phyloP scores from a whole-genome alignment of 1,140 invertebrate species.

The Drosophila elegans region DNA sequence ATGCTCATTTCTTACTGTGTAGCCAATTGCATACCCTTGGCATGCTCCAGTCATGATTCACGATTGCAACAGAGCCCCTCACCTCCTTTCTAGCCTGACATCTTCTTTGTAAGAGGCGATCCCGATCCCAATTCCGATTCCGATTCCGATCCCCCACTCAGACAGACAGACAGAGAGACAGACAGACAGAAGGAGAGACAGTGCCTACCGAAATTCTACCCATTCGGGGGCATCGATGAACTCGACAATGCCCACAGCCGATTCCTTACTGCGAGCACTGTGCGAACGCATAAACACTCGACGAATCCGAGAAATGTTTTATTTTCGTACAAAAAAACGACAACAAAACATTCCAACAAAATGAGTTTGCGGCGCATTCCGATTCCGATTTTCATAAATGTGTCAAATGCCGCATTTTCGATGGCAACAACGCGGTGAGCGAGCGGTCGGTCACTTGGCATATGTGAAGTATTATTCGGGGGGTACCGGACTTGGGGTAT shows the following conservation, averaged over 20 bases:
- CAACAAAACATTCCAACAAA: conserved; percentile 81
- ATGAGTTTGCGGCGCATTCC: conserved; percentile 79
- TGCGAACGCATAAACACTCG: conserved; percentile 28
- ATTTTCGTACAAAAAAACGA: conserved; percentile 56
- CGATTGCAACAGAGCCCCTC: conserved; percentile 23
- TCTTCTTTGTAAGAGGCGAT: conserved; percentile 18
- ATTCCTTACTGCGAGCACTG: conserved; percentile 22
- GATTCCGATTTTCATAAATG: conserved; percentile 81
- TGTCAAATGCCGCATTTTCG: conserved; percentile 81
- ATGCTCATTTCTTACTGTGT: not conserved
- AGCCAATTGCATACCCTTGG: not conserved
- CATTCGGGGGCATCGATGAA: conserved; percentile 11
- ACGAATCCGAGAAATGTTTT: conserved; percentile 44
- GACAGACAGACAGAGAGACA: not conserved
- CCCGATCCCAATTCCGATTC: too few species aligned
- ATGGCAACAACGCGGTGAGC: conserved; percentile 43
- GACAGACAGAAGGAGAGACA: not conserved
- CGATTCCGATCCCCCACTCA: conserved; percentile 5
- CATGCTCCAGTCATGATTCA: conserved; percentile 45
- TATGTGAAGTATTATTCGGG: conserved; percentile 11
- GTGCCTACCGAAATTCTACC: conserved; percentile 13
- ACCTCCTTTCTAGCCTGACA: conserved; percentile 7
- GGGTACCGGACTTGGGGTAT: not conserved
- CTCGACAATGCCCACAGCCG: not conserved
- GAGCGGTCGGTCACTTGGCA: conserved; percentile 5